A percentile compares a stretch with the other conserved stretches of the same genome.
phyloP scores from a whole-genome alignment of 2,888 invertebrate genomes.

The Heliconius sara region DNA sequence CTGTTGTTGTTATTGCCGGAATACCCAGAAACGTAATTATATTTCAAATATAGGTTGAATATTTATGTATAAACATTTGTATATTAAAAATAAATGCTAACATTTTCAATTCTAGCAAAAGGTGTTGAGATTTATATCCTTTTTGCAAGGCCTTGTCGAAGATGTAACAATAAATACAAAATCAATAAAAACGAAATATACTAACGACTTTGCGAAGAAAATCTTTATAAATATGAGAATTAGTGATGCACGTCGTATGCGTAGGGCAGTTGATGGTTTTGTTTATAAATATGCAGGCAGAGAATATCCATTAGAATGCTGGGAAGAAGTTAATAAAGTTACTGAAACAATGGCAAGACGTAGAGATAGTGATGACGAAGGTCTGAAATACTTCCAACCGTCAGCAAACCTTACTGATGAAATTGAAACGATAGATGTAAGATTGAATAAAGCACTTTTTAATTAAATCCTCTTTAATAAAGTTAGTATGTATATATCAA shows the following conservation, averaged over 20 bases:
- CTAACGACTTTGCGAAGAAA: conserved; percentile 16
- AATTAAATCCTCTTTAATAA: not conserved
- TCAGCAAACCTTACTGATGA: conserved; percentile 8
- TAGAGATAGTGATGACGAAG: not conserved
- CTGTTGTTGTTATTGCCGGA: conserved; percentile 36
- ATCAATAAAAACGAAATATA: not conserved
- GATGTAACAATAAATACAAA: conserved; percentile 13
- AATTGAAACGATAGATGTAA: conserved; percentile 33
- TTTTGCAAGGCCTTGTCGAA: conserved; percentile 7
- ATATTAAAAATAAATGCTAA: not conserved
- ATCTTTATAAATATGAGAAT: conserved; percentile 26
- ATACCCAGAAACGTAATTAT: conserved; percentile 44
- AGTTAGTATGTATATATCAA: not conserved
- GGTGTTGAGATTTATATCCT: conserved; percentile 15
- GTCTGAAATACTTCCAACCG: conserved; percentile 10
- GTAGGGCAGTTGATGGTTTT: conserved; percentile 23
- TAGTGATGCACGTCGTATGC: conserved; percentile 29
- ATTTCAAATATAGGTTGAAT: not conserved
- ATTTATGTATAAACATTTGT: not conserved
- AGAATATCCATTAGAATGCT: conserved; percentile 35
- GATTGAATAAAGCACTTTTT: not conserved
- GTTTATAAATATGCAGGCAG: conserved; percentile 2
- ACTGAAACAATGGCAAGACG: not conserved
- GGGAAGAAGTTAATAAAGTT: not conserved
- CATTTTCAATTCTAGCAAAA: conserved; percentile 2